Evolutionary conservation across 2,797 vertebrate genomes (phyloP).

Genomic region (Scolopax rusticola): DNA sequence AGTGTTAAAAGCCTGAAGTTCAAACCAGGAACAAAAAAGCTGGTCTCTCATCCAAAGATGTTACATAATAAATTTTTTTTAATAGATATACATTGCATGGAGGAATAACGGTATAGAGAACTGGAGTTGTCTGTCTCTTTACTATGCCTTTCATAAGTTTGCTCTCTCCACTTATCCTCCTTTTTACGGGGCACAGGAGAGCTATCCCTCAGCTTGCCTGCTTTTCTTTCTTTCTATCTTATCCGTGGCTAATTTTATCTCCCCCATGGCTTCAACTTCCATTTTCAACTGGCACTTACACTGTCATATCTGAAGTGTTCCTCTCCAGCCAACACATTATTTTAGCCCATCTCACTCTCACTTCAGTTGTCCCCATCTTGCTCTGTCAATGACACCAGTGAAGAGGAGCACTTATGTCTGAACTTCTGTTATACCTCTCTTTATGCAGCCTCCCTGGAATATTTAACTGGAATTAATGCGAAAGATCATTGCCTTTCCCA

Average conservation of each 20-base stretch:
- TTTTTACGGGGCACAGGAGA: slow-evolving; percentile 55
- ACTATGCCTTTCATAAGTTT: slow-evolving; percentile 56
- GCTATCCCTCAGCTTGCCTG: slow-evolving; percentile 14
- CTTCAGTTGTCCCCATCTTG: slow-evolving; percentile 11
- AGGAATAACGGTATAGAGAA: background rate
- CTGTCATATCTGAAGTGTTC: slow-evolving; percentile 40
- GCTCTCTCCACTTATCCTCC: slow-evolving; percentile 24
- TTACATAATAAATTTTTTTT: background rate
- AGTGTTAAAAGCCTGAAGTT: background rate
- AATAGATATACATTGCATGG: background rate
- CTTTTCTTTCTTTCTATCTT: slow-evolving; percentile 42
- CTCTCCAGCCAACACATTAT: slow-evolving; percentile 60
- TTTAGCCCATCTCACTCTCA: slow-evolving; percentile 45
- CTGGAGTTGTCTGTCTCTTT: slow-evolving; percentile 46
- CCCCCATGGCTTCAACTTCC: slow-evolving; percentile 57
- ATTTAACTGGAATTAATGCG: slow-evolving; percentile 33
- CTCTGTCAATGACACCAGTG: slow-evolving; percentile 13
- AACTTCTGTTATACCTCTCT: slow-evolving; percentile 10
- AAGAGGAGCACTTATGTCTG: slow-evolving; percentile 5
- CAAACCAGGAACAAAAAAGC: background rate
- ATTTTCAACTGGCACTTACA: slow-evolving; percentile 53
- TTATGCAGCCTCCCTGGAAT: background rate
- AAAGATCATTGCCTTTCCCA: background rate
- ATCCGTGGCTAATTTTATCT: slow-evolving; percentile 66
- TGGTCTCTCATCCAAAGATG: background rate